Percentiles rank a stretch among this genome's conserved stretches.
Conservation (phyloP, 2,797 vertebrate genomes). For the Enteromius radiatus region DNA sequence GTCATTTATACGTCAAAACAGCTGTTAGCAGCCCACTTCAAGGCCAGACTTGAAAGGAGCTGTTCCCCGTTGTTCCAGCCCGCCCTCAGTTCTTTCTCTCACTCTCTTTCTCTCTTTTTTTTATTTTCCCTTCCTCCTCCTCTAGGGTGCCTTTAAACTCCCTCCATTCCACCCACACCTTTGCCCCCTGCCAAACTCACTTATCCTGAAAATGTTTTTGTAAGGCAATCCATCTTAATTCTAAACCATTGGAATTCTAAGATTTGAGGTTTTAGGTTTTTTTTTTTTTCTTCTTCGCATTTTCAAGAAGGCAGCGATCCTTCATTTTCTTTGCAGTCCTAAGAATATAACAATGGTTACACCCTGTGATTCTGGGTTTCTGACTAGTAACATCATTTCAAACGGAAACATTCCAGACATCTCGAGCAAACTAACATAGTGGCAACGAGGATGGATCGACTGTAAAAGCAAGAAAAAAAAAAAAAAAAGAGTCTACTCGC, state of each 20-base stretch:
- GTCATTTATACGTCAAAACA: slow-evolving; percentile 86
- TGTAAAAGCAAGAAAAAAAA: slow-evolving; percentile 30
- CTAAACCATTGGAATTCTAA: slow-evolving; percentile 36
- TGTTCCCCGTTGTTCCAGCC: slow-evolving; percentile 78
- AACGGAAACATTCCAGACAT: slow-evolving; percentile 37
- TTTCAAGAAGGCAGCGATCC: slow-evolving; percentile 1
- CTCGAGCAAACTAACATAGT: slow-evolving; percentile 14
- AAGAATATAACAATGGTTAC: slow-evolving; percentile 38
- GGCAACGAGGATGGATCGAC: background rate
- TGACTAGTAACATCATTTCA: slow-evolving; percentile 16
- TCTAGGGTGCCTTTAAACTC: slow-evolving; percentile 63
- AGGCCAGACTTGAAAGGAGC: slow-evolving; percentile 83
- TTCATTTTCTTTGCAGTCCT: slow-evolving; percentile 28
- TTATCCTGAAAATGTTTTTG: slow-evolving; percentile 50
- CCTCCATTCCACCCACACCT: slow-evolving; percentile 63
- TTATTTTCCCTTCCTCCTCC: slow-evolving; percentile 70
- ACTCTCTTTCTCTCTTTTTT: slow-evolving; percentile 77
- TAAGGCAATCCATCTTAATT: slow-evolving; percentile 50
- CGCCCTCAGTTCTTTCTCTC: slow-evolving; percentile 78
- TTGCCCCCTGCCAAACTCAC: slow-evolving; percentile 47
- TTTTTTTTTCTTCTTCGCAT: background rate
- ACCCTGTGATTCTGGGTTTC: slow-evolving; percentile 23
- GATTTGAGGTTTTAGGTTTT: slow-evolving; percentile 28
- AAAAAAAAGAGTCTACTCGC: slow-evolving; percentile 15
- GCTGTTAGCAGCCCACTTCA: slow-evolving; percentile 89